Evolutionary conservation across 2,797 vertebrate genomes (phyloP).

Genomic region (Streptopelia turtur): DNA sequence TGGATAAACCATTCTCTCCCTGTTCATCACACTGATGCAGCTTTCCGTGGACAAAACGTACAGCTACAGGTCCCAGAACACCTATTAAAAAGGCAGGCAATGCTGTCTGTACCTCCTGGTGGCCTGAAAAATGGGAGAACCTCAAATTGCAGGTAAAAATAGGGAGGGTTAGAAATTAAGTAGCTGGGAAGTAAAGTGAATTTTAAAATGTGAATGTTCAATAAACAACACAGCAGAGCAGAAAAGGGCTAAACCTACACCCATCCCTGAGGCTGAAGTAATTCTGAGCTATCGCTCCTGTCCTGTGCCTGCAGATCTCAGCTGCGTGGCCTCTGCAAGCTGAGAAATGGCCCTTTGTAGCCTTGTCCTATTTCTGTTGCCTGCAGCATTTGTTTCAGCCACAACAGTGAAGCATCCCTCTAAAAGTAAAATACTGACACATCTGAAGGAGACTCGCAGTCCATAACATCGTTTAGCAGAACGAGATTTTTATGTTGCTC

Average conservation of each 20-base stretch:
- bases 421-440: conserved; percentile 36
- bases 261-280: neutral
- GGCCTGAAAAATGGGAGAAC: neutral
- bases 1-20: no score
- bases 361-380: conserved; percentile 12
- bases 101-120: neutral
- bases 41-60: neutral
- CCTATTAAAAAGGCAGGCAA: neutral
- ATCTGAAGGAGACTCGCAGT: neutral
- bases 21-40: rapidly evolving
- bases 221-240: neutral
- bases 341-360: conserved; percentile 9
- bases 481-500: conserved; percentile 42
- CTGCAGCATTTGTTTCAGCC: conserved; percentile 28
- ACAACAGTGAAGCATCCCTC: neutral
- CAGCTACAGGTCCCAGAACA: neutral
- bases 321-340: neutral
- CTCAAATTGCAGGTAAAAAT: neutral
- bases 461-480: conserved; percentile 13
- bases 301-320: neutral
- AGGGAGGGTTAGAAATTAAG: neutral
- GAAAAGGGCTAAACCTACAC: neutral
- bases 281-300: neutral
- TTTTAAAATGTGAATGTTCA: neutral
- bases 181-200: neutral